Evolutionary conservation across 2,888 invertebrate genomes (phyloP).

Genomic region (Strigamia maritima): DNA sequence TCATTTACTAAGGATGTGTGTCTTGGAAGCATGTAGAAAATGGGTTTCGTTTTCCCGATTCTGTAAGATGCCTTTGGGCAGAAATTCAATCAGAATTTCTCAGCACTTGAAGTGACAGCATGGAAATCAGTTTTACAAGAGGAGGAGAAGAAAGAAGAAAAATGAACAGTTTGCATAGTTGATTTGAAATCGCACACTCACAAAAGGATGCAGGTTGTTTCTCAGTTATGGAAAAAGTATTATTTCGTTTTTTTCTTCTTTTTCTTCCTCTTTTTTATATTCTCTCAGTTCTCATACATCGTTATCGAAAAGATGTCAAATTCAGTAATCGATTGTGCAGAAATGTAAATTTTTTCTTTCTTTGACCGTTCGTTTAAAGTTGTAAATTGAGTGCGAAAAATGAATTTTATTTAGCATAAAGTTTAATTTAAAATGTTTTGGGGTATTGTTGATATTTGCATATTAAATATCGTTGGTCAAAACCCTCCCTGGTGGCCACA

Average conservation of each 20-base stretch:
- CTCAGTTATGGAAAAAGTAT: background rate
- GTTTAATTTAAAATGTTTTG: no score
- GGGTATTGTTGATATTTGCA: no score
- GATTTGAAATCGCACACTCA: conserved; percentile 2
- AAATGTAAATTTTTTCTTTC: no score
- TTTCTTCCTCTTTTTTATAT: no score
- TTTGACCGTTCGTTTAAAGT: background rate
- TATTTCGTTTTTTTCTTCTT: background rate
- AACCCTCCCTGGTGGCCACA: no score
- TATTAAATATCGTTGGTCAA: no score
- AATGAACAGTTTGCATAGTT: conserved; percentile 31
- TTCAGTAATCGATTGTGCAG: no score
- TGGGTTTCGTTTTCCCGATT: conserved; percentile 28
- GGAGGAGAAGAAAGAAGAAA: conserved; percentile 1
- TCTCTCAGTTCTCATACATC: no score
- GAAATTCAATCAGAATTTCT: conserved; percentile 32
- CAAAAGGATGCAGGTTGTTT: conserved; percentile 17
- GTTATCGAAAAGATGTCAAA: conserved; percentile 26
- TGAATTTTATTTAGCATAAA: no score
- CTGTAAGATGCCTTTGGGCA: conserved; percentile 20
- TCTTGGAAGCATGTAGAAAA: background rate
- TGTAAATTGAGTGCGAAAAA: background rate
- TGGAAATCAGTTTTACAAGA: conserved; percentile 31
- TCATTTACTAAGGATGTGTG: background rate
- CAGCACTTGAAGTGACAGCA: conserved; percentile 24